A percentile compares a stretch with the other conserved stretches of the same genome.
Conservation (phyloP, 2,888 invertebrate species). For the Plebejus melissa region DNA sequence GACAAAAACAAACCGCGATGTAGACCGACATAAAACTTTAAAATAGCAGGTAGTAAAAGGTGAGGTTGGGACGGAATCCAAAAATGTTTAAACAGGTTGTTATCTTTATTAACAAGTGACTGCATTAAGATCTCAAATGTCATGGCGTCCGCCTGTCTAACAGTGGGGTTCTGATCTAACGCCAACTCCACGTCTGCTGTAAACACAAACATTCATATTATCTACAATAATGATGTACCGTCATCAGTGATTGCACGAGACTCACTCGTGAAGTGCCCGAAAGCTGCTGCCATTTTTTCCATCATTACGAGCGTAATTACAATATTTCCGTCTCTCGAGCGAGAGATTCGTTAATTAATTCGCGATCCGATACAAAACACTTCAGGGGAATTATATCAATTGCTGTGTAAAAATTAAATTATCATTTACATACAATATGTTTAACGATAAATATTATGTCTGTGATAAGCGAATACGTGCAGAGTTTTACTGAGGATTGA, state of each 20-base stretch:
- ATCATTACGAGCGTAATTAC: background rate
- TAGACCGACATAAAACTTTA: conserved; percentile 10
- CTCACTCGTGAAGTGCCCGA: background rate
- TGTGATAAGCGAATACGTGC: background rate
- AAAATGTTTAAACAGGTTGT: conserved; percentile 20
- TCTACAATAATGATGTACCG: conserved; percentile 28
- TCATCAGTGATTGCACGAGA: conserved; percentile 18
- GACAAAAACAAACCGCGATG: background rate
- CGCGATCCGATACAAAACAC: conserved; percentile 8
- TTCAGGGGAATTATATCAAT: conserved; percentile 12
- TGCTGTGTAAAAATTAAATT: conserved; percentile 12
- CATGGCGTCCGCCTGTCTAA: conserved; percentile 40
- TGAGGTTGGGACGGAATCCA: conserved; percentile 13
- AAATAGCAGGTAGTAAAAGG: conserved; percentile 11
- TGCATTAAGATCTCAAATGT: conserved; percentile 28
- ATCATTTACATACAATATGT: conserved; percentile 21
- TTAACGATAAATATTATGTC: background rate
- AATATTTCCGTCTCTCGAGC: background rate
- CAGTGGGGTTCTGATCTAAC: conserved; percentile 36
- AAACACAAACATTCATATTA: conserved; percentile 38
- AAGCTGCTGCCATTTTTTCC: background rate
- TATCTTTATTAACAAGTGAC: conserved; percentile 21
- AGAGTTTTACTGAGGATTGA: background rate
- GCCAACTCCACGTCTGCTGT: conserved; percentile 36
- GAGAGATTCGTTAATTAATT: background rate